Conservation (phyloP, 2,888 invertebrate species). For the Trisateles emortualis region DNA sequence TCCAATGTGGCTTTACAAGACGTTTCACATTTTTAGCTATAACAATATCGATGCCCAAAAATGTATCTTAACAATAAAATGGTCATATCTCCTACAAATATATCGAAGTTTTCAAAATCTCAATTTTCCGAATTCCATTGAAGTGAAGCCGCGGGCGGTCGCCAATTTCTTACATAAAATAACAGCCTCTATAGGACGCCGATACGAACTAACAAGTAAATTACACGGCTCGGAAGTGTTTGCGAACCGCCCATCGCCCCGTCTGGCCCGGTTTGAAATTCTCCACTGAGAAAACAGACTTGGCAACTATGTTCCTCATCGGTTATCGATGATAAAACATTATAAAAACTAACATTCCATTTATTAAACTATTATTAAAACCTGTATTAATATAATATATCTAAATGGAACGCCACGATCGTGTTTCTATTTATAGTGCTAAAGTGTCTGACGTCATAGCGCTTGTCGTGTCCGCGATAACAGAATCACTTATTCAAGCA, state of each 20-base stretch:
- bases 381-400: conserved; percentile 11
- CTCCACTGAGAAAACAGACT: conserved; percentile 48
- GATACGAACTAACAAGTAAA: conserved; percentile 75
- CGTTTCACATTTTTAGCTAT: no score
- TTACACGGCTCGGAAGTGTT: conserved; percentile 74
- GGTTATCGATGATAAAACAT: conserved; percentile 31
- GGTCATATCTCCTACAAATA: conserved; percentile 40
- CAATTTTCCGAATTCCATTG: conserved; percentile 61
- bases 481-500: conserved; percentile 28
- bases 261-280: conserved; percentile 61
- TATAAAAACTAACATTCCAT: conserved; percentile 14
- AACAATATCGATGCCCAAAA: no score
- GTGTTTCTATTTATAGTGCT: conserved; percentile 21
- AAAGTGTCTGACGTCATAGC: conserved; percentile 19
- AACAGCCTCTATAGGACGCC: conserved; percentile 62
- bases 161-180: conserved; percentile 63
- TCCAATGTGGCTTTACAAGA: no score
- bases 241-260: conserved; percentile 68
- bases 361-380: background rate
- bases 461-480: conserved; percentile 9
- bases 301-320: conserved; percentile 46
- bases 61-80: conserved; percentile 39
- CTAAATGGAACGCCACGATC: conserved; percentile 1
- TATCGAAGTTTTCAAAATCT: conserved; percentile 50
- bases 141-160: conserved; percentile 60